Base-by-base conservation (phyloP, 2,797 vertebrate genomes). In the Gephyroberyx darwinii region DNA sequence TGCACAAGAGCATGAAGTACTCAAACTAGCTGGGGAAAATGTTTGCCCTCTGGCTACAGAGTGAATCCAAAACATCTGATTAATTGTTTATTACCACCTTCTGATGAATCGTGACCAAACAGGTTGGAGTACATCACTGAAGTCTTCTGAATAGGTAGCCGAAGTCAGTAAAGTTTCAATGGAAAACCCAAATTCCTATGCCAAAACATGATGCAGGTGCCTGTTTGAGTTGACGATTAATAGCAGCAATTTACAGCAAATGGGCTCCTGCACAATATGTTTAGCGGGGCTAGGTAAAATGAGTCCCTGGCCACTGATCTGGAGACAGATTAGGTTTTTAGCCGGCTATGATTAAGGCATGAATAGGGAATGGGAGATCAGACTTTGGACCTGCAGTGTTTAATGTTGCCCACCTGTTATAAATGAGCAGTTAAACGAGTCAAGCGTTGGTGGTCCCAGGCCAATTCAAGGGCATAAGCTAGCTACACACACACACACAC, bases 281-380 rank as follows among this genome's bases (percentile, higher is more conserved):
- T 92, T 91, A 88, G 88, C 59, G 30, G 66, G 68, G 84, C 86
- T 65, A 83, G 88, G 88, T 83, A 87, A 90, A 92, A 90, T 86
- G 85, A 84, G 87, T 92, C 91, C 89, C 89, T 82, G 86, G 88
- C 85, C 89, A 84, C 87, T 89, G 91, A 92, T 92, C 87, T 90
- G 88, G 85, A 92, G 89, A 89, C 76, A 87, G 86, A 90, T 92
- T 90, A 88, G 84, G 87, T 86, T 90, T 90, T 89, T 89, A 90
- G 89, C 89, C 74, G 16, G 83, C 83, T 83, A 87, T 90, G 88
- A 90, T 91, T 90, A 92, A 90, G 88, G 87, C 84, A 86, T 88
- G 84, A 88, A 86, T 75, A 80, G 82, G 84, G 75, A 88, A 81
- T 72, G 78, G 78, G 76, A 87, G 85, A 84, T 90, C 87, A 71